These are phyloP conservation scores for Leistus spinibarbis DNA, from an alignment of 2,888 invertebrate genomes.

Conservation along the genomic window DNA sequence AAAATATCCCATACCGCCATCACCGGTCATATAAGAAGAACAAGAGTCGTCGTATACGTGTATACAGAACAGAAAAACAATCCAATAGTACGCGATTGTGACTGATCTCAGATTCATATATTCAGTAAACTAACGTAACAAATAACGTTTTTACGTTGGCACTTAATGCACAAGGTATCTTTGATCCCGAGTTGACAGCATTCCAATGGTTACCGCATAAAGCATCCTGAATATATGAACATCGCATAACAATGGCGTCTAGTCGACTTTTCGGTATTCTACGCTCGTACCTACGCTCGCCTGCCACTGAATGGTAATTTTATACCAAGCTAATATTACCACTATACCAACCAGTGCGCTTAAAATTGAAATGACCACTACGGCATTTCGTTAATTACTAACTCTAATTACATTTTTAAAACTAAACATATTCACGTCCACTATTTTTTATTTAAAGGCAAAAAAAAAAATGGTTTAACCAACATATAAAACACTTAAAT, in stretches of 20 bases:
- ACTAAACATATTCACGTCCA: neutral
- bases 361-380: constrained; percentile 10
- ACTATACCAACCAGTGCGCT: constrained; percentile 12
- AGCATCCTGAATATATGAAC: constrained; percentile 38
- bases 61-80: neutral
- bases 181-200: constrained; percentile 38
- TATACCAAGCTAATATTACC: constrained; percentile 30
- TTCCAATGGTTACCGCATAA: constrained; percentile 36
- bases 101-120: constrained; percentile 39
- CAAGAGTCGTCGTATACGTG: neutral
- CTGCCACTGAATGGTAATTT: constrained; percentile 27
- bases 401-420: no score
- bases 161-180: constrained; percentile 39
- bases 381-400: neutral
- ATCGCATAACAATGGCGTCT: constrained; percentile 37
- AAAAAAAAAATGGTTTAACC: neutral
- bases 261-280: constrained; percentile 17
- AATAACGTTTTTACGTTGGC: constrained; percentile 37
- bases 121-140: constrained; percentile 39
- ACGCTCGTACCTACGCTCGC: neutral
- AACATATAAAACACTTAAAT: no score
- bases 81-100: neutral
- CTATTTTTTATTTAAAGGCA: neutral
- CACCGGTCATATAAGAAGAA: neutral
- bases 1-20: neutral